Percentiles rank a stretch among this genome's conserved stretches.
These are phyloP conservation scores for Gambusia yucatana DNA, from an alignment of 2,797 vertebrate species.

Conservation along the genomic window DNA sequence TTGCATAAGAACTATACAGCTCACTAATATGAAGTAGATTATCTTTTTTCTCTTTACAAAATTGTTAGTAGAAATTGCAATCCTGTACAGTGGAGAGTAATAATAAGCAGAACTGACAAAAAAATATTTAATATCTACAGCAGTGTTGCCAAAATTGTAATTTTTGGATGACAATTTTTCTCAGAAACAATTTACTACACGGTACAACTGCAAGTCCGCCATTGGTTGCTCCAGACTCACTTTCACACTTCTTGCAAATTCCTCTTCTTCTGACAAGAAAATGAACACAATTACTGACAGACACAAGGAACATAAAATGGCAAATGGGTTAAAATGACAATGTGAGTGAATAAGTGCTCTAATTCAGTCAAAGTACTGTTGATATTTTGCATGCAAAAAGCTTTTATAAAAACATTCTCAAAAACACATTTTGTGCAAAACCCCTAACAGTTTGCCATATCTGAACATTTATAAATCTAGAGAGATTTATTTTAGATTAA, in stretches of 20 bases:
- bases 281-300: background rate
- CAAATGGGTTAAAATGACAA: background rate
- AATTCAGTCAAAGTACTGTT: background rate
- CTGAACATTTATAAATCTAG: conserved; percentile 5
- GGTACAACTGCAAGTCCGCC: background rate
- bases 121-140: background rate
- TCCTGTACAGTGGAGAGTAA: background rate
- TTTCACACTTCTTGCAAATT: background rate
- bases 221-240: background rate
- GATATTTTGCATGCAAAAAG: background rate
- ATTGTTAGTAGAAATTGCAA: background rate
- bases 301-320: background rate
- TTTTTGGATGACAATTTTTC: background rate
- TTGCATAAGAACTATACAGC: background rate
- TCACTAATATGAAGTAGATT: background rate
- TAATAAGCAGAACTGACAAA: background rate
- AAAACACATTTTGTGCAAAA: background rate
- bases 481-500: conserved; percentile 3
- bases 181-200: background rate
- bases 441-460: background rate
- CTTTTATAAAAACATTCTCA: background rate
- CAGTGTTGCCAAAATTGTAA: background rate
- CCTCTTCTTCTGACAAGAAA: background rate
- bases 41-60: background rate
- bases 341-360: background rate